A percentile compares a stretch with the other conserved stretches of the same genome.
Conservation (phyloP, 2,888 invertebrate genomes). For the Panopea generosa region DNA sequence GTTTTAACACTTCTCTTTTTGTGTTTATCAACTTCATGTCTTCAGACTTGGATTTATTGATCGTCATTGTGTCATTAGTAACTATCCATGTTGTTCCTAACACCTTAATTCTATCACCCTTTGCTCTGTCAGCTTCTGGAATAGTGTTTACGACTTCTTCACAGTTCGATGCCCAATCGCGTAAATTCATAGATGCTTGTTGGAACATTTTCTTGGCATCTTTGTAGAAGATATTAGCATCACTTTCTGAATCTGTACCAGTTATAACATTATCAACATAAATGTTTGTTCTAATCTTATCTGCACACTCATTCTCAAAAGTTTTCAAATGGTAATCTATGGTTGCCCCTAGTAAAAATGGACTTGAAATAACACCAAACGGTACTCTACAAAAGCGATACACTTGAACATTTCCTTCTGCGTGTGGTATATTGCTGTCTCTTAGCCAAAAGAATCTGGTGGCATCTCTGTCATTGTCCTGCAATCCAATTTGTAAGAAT, state of each 20-base stretch:
- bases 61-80: conserved; percentile 1
- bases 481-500: conserved; percentile 3
- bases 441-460: not conserved
- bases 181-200: conserved; percentile 33
- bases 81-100: conserved; percentile 29
- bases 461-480: not conserved
- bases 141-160: conserved; percentile 4
- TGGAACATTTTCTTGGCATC: no score
- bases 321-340: conserved; percentile 8
- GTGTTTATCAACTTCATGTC: not conserved
- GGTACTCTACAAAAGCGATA: conserved; percentile 16
- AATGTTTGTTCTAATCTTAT: not conserved
- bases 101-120: not conserved
- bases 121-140: not conserved
- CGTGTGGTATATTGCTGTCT: not conserved
- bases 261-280: conserved; percentile 26
- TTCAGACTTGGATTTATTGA: not conserved
- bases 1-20: conserved; percentile 14
- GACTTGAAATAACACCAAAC: conserved; percentile 19
- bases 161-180: conserved; percentile 37
- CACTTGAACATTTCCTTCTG: conserved; percentile 2
- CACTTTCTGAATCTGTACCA: not conserved
- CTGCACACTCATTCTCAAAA: not conserved
- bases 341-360: conserved; percentile 17
- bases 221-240: conserved; percentile 2